Evolutionary conservation across 2,888 invertebrate genomes (phyloP).

Genomic region (Phragmatobia fuliginosa): DNA sequence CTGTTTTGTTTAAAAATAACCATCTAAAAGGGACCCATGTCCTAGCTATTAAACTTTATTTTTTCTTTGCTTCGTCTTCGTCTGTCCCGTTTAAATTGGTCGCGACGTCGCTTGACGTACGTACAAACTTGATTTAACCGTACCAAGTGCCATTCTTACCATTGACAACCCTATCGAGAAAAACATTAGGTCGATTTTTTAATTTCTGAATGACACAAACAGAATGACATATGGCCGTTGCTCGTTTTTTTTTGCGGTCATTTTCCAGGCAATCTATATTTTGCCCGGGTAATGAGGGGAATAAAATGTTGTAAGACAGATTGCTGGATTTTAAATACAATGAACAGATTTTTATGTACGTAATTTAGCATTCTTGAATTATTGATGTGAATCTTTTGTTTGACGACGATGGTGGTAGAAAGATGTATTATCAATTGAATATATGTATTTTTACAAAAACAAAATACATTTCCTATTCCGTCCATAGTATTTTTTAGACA

Average conservation of each 20-base stretch:
- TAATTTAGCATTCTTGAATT: constrained; percentile 2
- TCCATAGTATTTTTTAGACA: no score
- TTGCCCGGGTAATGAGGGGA: constrained; percentile 66
- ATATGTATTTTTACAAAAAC: not conserved
- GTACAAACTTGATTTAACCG: constrained; percentile 32
- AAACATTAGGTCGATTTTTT: constrained; percentile 29
- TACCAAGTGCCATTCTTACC: not conserved
- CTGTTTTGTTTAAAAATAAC: constrained; percentile 70
- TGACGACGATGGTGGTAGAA: not conserved
- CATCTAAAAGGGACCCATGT: constrained; percentile 51
- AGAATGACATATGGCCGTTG: constrained; percentile 73
- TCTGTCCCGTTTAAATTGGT: constrained; percentile 76
- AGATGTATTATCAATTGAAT: not conserved
- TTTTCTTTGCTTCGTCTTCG: constrained; percentile 62
- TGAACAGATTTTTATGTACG: constrained; percentile 39
- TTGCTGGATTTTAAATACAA: constrained; percentile 56
- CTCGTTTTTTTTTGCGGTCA: constrained; percentile 68
- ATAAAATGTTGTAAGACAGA: constrained; percentile 54
- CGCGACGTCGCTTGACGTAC: constrained; percentile 65
- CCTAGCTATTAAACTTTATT: constrained; percentile 66
- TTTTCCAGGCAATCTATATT: constrained; percentile 67
- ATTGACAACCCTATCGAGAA: constrained; percentile 45
- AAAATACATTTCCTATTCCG: no score
- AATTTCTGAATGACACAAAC: constrained; percentile 51
- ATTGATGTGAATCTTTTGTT: not conserved